Base-by-base conservation (phyloP, 2,113 vertebrate species). In the Barnardius zonarius region DNA sequence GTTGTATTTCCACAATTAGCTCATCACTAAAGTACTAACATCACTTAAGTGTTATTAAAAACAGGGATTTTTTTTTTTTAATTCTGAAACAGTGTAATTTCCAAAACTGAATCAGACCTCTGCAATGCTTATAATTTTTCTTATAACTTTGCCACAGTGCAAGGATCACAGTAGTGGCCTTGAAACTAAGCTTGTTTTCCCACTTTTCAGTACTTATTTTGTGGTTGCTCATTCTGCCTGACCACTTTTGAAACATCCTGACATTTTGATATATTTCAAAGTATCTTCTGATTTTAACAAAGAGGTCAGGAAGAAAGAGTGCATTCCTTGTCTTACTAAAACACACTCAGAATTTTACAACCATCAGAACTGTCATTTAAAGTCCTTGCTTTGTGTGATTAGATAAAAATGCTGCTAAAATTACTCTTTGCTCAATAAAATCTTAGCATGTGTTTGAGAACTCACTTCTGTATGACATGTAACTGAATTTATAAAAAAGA, bases 1-100 rank as follows among this genome's bases (percentile, higher is more conserved):
- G 51, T 55, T 96, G 28, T 22, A n/a, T 86, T 94, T 96, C 86
- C 27, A 82, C 33, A 91, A 91, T 95, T 88, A 91, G 28, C 24
- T 96, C 33, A 20, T 87, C 33, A 48, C 24, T 59, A 41, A 93
- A 20, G 17, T 86, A 72, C 14, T 72, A 64, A 2, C 30, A 52
- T 91, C 31, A 57, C 19, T 67, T 20, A 92, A 44, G 6, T 83
- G 41, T 73, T 61, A 35, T 81, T 24, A 24, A 64, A 78, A 59
- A 24, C 24, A 10, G 2, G 6, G 20, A 5, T 17, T 67, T 75
- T 90, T 68, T 75, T 68, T 75, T 70, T 75, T 2, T 31, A 35
- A 68, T 95, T 97, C 20, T 16, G 24, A 63, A 83, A 11, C 35
- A 46, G 14, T 46, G 25, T 41, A 9, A 4, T 33, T 86, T 88